These are phyloP conservation scores for Phalacrocorax brasilianus DNA, from an alignment of 2,113 vertebrate species.

Conservation along the genomic window DNA sequence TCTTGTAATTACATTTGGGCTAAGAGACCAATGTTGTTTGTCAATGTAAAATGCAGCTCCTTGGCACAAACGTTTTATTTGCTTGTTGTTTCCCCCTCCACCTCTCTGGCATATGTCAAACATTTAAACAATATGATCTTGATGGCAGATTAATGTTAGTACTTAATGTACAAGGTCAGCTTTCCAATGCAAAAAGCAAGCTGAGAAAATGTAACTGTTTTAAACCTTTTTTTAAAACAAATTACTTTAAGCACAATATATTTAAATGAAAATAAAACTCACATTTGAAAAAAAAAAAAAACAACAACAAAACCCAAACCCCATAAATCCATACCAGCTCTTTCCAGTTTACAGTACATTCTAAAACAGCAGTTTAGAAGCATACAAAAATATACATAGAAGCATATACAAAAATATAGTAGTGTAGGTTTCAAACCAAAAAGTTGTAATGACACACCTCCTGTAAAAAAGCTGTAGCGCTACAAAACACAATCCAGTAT, in stretches of 20 bases:
- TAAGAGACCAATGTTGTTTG: conserved; percentile 13
- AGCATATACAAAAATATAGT: neutral
- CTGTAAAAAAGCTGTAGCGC: neutral
- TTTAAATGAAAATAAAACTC: neutral
- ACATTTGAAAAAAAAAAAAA: neutral
- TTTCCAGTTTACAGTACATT: neutral
- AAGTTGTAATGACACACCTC: neutral
- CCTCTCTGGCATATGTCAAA: neutral
- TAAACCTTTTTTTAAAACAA: neutral
- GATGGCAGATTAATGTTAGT: conserved; percentile 37
- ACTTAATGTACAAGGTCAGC: neutral
- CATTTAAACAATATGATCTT: conserved; percentile 5
- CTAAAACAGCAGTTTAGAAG: conserved; percentile 1
- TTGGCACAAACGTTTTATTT: conserved; percentile 6
- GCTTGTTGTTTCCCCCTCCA: neutral
- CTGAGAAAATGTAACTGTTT: neutral
- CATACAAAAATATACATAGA: neutral
- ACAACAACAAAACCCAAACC: neutral
- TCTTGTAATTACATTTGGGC: neutral
- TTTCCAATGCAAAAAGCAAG: conserved; percentile 17
- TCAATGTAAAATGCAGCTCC: conserved; percentile 31
- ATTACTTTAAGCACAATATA: neutral
- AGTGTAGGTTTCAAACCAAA: conserved; percentile 24
- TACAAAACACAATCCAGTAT: neutral
- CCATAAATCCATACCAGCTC: neutral